Conservation (phyloP, 2,113 vertebrate species). For the Chaetops frenatus region DNA sequence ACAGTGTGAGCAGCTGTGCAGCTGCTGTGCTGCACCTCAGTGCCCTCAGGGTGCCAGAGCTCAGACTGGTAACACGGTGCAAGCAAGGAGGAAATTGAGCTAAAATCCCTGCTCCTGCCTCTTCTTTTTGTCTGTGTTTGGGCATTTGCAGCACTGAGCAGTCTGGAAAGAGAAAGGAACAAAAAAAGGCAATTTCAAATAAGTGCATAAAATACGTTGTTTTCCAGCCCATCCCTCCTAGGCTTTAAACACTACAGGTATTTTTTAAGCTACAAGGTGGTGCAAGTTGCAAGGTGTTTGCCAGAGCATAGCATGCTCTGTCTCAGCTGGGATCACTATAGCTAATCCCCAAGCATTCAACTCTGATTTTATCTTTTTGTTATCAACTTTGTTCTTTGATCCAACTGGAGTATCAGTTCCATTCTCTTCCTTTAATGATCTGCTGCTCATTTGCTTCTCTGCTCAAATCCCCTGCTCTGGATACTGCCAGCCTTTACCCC, state of each 20-base stretch:
- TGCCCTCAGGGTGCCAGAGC: background rate
- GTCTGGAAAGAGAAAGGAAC: background rate
- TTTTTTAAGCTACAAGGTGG: background rate
- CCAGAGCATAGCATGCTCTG: background rate
- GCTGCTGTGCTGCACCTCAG: background rate
- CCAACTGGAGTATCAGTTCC: background rate
- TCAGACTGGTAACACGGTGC: fast-evolving
- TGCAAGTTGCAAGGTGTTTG: background rate
- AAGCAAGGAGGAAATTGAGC: background rate
- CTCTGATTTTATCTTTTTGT: background rate
- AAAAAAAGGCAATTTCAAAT: background rate
- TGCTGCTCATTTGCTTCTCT: background rate
- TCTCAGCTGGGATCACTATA: background rate
- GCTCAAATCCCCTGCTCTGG: background rate
- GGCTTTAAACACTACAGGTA: background rate
- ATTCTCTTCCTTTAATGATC: background rate
- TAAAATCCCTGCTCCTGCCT: background rate
- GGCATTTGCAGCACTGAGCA: background rate
- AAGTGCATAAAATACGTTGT: background rate
- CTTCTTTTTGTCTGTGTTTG: background rate
- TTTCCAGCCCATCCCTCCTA: background rate
- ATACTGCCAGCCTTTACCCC: background rate
- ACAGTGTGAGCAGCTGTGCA: background rate
- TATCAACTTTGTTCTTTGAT: background rate
- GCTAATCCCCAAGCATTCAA: background rate